Evolutionary conservation across 2,888 invertebrate genomes (phyloP), one percentile per base, ranked within the genome.

Genomic region (Parnassius smintheus): DNA sequence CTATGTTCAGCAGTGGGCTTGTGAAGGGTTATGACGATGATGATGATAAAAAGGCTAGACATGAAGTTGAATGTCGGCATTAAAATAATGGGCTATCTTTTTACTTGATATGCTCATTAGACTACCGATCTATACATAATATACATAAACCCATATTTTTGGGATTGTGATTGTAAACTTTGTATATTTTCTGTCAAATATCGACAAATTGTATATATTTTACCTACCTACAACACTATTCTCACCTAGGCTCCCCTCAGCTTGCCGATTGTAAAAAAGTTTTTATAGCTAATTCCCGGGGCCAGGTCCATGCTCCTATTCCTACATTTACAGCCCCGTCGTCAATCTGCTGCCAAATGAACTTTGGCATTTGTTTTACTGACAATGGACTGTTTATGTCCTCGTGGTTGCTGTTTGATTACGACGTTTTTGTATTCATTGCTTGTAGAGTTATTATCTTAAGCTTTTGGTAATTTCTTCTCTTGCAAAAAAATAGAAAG

Each of bases 231-330:
- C 68, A 69, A 64, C 66, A 64, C 72, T 69, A 60, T 4, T 13
- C 10, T 57, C 9, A 50, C 44, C 49, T 56, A 71, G 63, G 46
- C 67, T 63, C 68, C 72, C 70, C 75, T 75, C 75, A 68, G 64
- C 69, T 25, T 65, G 81, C 77, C 76, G 83, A 86, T 80, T 84
- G 86, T 88, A 87, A 87, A 88, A 88, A 90, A 89, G 88, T 90
- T 91, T 90, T 90, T 90, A 91, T 85, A 79, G 85, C 86, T 88
- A 87, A 90, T 90, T 85, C 82, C 75, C 72, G 59, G 66, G 55
- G 61, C 64, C 48, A 64, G 66, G 70, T 64, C 59, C 65, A 53
- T 35, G 48, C 51, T 56, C 56, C 48, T 52, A 54, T 54, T 42
- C 13, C 44, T n/a, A 57, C 62, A 49, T 64, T 69, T 75, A 83